Conservation (phyloP, 2,797 vertebrate genomes). For the Otolemur crassicaudatus region DNA sequence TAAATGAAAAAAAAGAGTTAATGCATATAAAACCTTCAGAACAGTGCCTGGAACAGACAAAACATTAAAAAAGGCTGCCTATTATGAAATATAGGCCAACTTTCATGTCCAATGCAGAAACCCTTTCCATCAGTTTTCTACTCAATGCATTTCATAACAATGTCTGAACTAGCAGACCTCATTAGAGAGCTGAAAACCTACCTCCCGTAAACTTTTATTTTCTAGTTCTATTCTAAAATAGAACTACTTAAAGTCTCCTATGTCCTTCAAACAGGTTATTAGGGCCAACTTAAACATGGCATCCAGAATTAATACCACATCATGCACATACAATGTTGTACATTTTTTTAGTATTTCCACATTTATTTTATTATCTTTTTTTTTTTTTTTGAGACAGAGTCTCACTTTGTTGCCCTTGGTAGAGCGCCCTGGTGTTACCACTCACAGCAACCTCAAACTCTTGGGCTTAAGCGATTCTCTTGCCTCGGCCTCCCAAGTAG, state of each 20-base stretch:
- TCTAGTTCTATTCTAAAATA: conserved; percentile 49
- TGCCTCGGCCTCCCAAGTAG: too few relatives aligned
- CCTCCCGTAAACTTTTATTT: conserved; percentile 37
- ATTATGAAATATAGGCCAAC: conserved; percentile 2
- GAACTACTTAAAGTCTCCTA: not conserved
- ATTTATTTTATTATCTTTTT: conserved; percentile 7
- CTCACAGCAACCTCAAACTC: too few relatives aligned
- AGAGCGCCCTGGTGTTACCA: too few relatives aligned
- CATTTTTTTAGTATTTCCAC: conserved; percentile 53
- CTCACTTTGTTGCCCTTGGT: too few relatives aligned
- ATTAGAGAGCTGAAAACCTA: conserved; percentile 36
- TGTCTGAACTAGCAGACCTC: not conserved
- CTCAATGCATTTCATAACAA: not conserved
- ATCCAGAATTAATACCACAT: conserved; percentile 30
- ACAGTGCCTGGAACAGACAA: conserved; percentile 9
- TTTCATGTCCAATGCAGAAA: conserved; percentile 17
- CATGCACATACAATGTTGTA: conserved; percentile 10
- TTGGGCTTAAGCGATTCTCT: too few relatives aligned
- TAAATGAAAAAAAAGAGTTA: conserved; percentile 1
- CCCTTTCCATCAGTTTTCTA: conserved; percentile 43
- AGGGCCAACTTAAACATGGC: conserved; percentile 30
- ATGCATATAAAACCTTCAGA: conserved; percentile 43
- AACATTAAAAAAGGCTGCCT: conserved; percentile 27
- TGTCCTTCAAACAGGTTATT: conserved; percentile 26
- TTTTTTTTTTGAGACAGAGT: conserved; percentile 36